Evolutionary conservation across 2,797 vertebrate genomes (phyloP), one percentile per base, ranked within the genome.

Genomic region (Echiichthys vipera): DNA sequence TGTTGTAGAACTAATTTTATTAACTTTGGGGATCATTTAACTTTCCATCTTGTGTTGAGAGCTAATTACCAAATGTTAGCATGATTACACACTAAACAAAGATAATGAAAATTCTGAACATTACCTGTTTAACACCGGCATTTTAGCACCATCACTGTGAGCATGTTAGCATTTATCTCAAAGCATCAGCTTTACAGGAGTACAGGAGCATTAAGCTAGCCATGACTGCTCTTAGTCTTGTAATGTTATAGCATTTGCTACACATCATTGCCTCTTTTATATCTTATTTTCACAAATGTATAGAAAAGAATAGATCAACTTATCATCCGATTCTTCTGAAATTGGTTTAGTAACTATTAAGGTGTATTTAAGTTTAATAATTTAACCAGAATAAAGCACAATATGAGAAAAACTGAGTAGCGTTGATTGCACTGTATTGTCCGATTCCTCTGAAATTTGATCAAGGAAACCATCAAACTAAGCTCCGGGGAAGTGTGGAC

Each of bases 401-500:
- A 6, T 11, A 29, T 58, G 11, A 29, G 20, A 50, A 46, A 8
- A 59, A 43, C 9, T n/a, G 2, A 10, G 43, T 11, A n/a, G 6
- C 57, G 24, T 8, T 45, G 9, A 36, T 53, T 17, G 12, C 5
- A 34, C 10, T 30, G 47, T 49, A 18, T 1, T 5, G 32, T 18
- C 10, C 20, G 18, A 43, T 40, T 74, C 5, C 6, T 78, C 13
- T 58, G 12, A 59, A 62, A 57, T 37, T 15, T 71, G 15, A n/a
- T 15, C 40, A 18, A 73, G n/a, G 4, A 65, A 65, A 37, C 39
- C 7, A 34, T 54, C 2, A 27, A 40, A 72, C 29, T 65, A 51
- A 75, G 22, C 17, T 8, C 17, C 53, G 32, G 5, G 6, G 9
- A 54, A 45, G 43, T 36, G 46, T 64, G 71, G 66, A 70, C 68